Conservation (phyloP, 2,797 vertebrate genomes). For the Coccyzus lansbergi region DNA sequence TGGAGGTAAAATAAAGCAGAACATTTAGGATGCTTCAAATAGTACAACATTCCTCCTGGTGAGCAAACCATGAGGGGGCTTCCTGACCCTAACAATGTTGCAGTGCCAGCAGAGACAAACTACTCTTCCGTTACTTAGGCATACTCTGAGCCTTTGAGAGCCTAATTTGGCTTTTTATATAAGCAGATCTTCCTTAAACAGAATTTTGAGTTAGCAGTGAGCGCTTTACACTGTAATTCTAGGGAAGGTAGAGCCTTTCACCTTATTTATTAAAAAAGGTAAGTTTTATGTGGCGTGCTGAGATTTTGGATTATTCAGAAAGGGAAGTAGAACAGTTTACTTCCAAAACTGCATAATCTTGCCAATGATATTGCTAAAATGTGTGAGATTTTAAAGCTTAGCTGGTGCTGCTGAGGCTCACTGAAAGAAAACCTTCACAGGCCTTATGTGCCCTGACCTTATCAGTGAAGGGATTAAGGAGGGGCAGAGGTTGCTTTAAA, state of each 20-base stretch:
- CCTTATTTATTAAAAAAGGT: background rate
- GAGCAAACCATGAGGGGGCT: slow-evolving; percentile 66
- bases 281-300: background rate
- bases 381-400: background rate
- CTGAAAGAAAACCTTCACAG: background rate
- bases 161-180: slow-evolving; percentile 63
- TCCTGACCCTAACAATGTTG: slow-evolving; percentile 60
- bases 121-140: slow-evolving; percentile 63
- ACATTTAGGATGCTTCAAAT: slow-evolving; percentile 62
- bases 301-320: slow-evolving; percentile 10
- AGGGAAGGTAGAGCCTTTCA: background rate
- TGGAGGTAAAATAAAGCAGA: slow-evolving; percentile 29
- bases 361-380: background rate
- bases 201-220: slow-evolving; percentile 51
- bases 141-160: slow-evolving; percentile 52
- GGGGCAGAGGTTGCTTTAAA: background rate
- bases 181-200: slow-evolving; percentile 57
- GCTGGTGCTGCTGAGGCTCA: background rate
- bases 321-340: background rate
- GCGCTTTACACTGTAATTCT: background rate
- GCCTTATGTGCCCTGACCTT: background rate
- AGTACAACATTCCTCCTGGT: slow-evolving; percentile 53
- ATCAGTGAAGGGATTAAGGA: no score
- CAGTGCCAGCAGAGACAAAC: slow-evolving; percentile 63
- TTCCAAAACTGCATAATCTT: slow-evolving; percentile 1